These are phyloP conservation scores for Caenorhabditis briggsae DNA, from an alignment of 1,140 invertebrate genomes.

Conservation along the genomic window DNA sequence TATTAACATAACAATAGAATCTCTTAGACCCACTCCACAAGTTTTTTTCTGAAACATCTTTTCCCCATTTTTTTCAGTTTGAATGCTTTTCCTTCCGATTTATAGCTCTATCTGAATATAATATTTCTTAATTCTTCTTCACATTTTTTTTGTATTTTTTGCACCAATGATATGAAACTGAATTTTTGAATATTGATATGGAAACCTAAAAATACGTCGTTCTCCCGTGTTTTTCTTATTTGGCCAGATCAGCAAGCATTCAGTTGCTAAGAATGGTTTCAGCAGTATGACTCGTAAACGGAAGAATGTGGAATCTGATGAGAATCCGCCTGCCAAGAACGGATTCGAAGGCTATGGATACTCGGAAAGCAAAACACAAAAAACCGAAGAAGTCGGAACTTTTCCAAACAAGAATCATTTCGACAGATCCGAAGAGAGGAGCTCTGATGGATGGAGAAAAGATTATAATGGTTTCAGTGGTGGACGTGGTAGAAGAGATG, in stretches of 20 bases:
- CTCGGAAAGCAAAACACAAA: not conserved
- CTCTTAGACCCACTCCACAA: not conserved
- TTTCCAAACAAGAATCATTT: not conserved
- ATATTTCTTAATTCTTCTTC: not conserved
- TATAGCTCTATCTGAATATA: conserved; percentile 21
- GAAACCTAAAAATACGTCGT: not conserved
- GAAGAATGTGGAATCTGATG: conserved; percentile 46
- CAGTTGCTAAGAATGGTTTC: not conserved
- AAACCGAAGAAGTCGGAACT: not conserved
- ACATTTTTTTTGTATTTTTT: conserved; percentile 3
- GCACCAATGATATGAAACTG: conserved; percentile 14
- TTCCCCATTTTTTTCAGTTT: not conserved
- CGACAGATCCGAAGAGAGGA: not conserved
- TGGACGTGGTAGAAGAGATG: not conserved
- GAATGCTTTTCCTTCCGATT: conserved; percentile 29
- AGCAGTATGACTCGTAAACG: conserved; percentile 60
- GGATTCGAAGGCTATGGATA: conserved; percentile 35
- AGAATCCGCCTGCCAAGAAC: not conserved
- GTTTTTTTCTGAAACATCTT: conserved; percentile 10
- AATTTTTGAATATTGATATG: not conserved
- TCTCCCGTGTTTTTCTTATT: conserved; percentile 13
- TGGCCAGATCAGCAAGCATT: not conserved
- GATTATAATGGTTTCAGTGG: not conserved
- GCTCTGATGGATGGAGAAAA: not conserved
- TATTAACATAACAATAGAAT: conserved; percentile 28